Evolutionary conservation across 2,888 invertebrate genomes (phyloP), one percentile per base, ranked within the genome.

Genomic region (Cephus rjabovi): DNA sequence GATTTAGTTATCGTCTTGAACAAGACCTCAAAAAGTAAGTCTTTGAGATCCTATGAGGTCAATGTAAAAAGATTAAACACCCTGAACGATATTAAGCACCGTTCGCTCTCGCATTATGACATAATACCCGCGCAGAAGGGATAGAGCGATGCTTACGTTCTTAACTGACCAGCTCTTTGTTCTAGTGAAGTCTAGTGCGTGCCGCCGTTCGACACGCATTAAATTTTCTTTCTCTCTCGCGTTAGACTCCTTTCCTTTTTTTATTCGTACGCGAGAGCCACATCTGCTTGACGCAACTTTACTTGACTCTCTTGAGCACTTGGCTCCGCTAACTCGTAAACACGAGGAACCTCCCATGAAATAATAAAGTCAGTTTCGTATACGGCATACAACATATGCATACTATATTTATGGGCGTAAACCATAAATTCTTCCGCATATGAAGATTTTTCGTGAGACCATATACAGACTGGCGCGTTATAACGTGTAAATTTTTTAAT

Each of bases 131-230:
- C 56, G 56, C 23, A 56, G 56, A 23, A 56, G 23, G 56, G 56
- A 23, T 56, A 56, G 9, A 56, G 56, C 56, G 23, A 56, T 23
- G 23, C 56, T 23, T 56, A 23, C 56, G 56, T 56, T 56, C 56
- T 56, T 56, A 56, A 56, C 56, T 56, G 56, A 56, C 56, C 56
- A 56, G 23, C 77, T 75, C 77, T 33, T 75, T 37, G 70, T 40
- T 71, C 71, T 71, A 71, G 71, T 31, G 33, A 71, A 71, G 33
- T 71, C 71, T 71, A 71, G 33, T 23, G 71, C 71, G 71, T 56
- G 56, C 56, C 23, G 9, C 56, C 56, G 23, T 56, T 56, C 56
- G 56, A 56, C 56, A 56, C 56, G 23, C 56, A 56, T 56, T 56
- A 56, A 56, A 56, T 56, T 23, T 9, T 56, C 23, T 56, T 56